Base-by-base conservation (phyloP, 1,140 invertebrate species). In the Copidosoma floridanum region DNA sequence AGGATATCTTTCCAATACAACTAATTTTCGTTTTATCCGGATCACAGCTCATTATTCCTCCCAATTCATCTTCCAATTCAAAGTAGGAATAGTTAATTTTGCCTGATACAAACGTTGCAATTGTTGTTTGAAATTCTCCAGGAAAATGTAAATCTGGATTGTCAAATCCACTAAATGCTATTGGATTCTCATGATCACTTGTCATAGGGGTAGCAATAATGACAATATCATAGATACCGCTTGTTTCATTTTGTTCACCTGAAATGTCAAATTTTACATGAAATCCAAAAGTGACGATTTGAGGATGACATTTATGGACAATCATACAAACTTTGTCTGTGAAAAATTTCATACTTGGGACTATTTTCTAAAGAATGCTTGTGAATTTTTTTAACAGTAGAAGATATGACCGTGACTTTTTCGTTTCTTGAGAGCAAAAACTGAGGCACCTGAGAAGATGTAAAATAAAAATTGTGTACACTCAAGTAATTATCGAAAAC, bases 51-150 rank as follows among this genome's bases (percentile, higher is more conserved):
- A 88, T 65, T 40, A 88, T 79, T 24, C 68, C 66, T 23, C 76
- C 72, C 2, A 81, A 58, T 44, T 70, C 51, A 6, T 75, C 65
- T 18, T 74, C 59, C 4, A 80, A 51, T 2, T 76, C 75, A 75
- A 85, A 86, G 59, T 79, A 77, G 7, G 70, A 69, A 27, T 63
- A 60, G 63, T 84, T 84, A 2, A 86, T 57, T 24, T 73, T 52
- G 2, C 83, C 88, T 60, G 82, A 67, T 1, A 88, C 75, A 65
- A 88, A 83, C 20, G 86, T 87, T 10, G 81, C 81, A 7, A 86
- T 74, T 12, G 84, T 86, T 37, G 74, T 74, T 65, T 88, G 86
- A 68, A 82, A 88, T 40, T 74, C 64, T 2, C 74, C 77, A 29
- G 72, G 24, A 57, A 76, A 71, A 11, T 52, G 23, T 1, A 77